Percentiles rank a stretch among this genome's conserved stretches.
Conservation (phyloP, 2,888 invertebrate species). For the Athetis lepigone region DNA sequence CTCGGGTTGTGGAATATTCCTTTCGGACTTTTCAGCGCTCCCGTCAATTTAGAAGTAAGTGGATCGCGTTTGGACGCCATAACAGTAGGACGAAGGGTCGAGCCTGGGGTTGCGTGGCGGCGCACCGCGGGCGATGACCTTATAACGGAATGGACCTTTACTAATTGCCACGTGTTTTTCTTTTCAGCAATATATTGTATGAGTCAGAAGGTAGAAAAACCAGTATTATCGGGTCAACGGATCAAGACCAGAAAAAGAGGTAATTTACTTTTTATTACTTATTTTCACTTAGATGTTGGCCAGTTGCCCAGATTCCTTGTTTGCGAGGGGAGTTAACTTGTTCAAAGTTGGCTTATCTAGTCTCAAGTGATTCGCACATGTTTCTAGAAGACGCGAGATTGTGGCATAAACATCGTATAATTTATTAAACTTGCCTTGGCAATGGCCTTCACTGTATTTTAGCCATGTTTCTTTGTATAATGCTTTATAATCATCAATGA, state of each 20-base stretch:
- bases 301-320: conserved; percentile 44
- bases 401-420: conserved; percentile 59
- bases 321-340: conserved; percentile 30
- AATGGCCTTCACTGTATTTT: conserved; percentile 34
- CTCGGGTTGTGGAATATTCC: conserved; percentile 66
- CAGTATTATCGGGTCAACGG: conserved; percentile 99
- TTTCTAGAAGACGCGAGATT: conserved; percentile 23
- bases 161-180: conserved; percentile 89
- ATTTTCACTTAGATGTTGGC: conserved; percentile 52
- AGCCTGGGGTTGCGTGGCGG: conserved; percentile 64
- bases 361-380: conserved; percentile 31
- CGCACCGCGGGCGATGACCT: conserved; percentile 84
- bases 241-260: conserved; percentile 99
- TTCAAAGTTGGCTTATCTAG: conserved; percentile 30
- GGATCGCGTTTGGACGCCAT: conserved; percentile 75
- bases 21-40: conserved; percentile 67
- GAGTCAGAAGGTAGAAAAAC: conserved; percentile 99
- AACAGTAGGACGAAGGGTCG: conserved; percentile 69
- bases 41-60: conserved; percentile 74
- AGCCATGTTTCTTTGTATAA: conserved; percentile 25
- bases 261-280: conserved; percentile 82
- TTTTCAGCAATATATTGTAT: conserved; percentile 97
- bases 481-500: conserved; percentile 32
- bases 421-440: conserved; percentile 66
- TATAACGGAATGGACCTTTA: conserved; percentile 73